Evolutionary conservation across 2,797 vertebrate genomes (phyloP).

Genomic region (Takifugu ocellatus): DNA sequence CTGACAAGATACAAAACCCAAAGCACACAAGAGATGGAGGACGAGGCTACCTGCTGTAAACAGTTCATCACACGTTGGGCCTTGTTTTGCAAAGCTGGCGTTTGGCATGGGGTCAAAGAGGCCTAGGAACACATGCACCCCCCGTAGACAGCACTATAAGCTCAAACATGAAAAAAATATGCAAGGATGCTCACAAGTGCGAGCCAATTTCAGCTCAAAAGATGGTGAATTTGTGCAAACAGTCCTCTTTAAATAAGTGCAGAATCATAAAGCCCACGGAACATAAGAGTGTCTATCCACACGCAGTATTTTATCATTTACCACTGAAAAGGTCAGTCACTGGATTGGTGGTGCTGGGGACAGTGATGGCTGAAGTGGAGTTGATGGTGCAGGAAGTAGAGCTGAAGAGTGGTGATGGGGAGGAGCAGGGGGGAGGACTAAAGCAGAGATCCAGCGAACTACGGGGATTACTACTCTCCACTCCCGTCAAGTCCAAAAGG

Average conservation of each 20-base stretch:
- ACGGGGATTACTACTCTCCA: conserved; percentile 77
- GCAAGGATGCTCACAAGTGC: conserved; percentile 19
- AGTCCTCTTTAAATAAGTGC: not conserved
- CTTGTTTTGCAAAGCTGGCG: conserved; percentile 69
- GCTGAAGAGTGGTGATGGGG: conserved; percentile 68
- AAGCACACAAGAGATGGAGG: conserved; percentile 16
- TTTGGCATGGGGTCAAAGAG: conserved; percentile 89
- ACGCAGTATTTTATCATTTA: conserved; percentile 68
- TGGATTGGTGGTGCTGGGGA: conserved; percentile 65
- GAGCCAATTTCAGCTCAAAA: conserved; percentile 19
- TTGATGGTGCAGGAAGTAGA: conserved; percentile 66
- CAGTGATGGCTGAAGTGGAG: conserved; percentile 81
- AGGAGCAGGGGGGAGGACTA: conserved; percentile 56
- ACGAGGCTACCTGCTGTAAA: conserved; percentile 90
- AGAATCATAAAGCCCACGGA: conserved; percentile 40
- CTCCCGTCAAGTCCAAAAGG: conserved; percentile 93
- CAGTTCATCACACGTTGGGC: conserved; percentile 86
- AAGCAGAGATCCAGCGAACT: conserved; percentile 66
- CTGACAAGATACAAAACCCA: conserved; percentile 42
- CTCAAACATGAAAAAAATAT: conserved; percentile 12
- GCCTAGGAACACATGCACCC: conserved; percentile 86
- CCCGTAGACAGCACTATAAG: conserved; percentile 62
- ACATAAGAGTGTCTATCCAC: conserved; percentile 1
- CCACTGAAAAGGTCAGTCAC: conserved; percentile 96
- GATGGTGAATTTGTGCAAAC: not conserved